These are phyloP conservation scores for Ptycholaimellus sp. DNA, from an alignment of 2,888 invertebrate species.

Conservation along the genomic window DNA sequence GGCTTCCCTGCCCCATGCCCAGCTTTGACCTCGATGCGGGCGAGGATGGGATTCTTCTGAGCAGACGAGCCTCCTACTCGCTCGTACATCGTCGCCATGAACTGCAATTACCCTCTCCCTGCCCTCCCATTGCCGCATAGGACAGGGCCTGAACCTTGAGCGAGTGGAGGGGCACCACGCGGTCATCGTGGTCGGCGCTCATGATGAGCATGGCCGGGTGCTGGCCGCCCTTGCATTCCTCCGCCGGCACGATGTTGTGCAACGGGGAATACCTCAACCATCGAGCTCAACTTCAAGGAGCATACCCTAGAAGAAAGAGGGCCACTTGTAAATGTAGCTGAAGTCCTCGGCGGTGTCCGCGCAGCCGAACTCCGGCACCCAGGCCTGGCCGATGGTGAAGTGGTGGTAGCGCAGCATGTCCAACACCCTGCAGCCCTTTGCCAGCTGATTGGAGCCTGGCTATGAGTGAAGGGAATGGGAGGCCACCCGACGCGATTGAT, in stretches of 20 bases:
- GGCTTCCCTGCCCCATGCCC: conserved; percentile 95
- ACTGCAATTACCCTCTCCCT: background rate
- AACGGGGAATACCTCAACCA: conserved; percentile 51
- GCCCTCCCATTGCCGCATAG: conserved; percentile 34
- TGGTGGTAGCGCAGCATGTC: conserved; percentile 94
- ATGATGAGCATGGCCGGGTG: conserved; percentile 73
- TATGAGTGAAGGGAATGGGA: background rate
- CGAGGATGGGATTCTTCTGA: conserved; percentile 56
- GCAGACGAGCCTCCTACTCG: background rate
- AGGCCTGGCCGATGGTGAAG: conserved; percentile 87
- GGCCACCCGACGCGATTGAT: conserved; percentile 75
- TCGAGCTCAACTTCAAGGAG: background rate
- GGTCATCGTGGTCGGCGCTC: conserved; percentile 95
- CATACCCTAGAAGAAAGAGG: conserved; percentile 2
- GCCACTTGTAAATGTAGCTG: conserved; percentile 46
- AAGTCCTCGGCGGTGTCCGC: conserved; percentile 62
- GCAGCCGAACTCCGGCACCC: conserved; percentile 83
- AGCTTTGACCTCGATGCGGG: conserved; percentile 72
- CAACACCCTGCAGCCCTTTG: conserved; percentile 46
- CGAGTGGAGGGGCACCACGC: conserved; percentile 88
- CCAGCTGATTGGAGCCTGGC: background rate
- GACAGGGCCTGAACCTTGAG: conserved; percentile 74
- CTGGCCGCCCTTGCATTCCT: conserved; percentile 34
- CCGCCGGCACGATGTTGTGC: conserved; percentile 56
- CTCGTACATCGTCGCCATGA: background rate